Base-by-base conservation (phyloP, 2,888 invertebrate genomes). In the Synergus gifuensis region DNA sequence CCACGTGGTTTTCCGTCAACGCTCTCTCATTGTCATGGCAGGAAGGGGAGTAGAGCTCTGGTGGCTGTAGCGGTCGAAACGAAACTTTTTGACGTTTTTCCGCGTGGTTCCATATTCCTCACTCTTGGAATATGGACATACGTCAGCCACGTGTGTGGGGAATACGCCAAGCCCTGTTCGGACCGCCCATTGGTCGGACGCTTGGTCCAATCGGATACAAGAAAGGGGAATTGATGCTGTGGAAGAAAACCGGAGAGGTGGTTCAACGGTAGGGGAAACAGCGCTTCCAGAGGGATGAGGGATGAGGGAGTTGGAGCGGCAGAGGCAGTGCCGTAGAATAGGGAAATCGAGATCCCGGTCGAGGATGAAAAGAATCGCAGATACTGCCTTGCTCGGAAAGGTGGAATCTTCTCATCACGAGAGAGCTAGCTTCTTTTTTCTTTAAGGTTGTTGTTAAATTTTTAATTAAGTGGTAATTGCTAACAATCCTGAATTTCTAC, bases 71-170 rank as follows among this genome's bases (percentile, higher is more conserved):
- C 80, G 85, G 86, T 81, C 84, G 85, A 87, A 85, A 86, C 85
- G 83, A 87, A 88, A 89, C 86, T 90, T 90, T 89, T 88, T 87
- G 88, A 88, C 88, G 88, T 90, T 90, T 89, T 90, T 89, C 87
- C 87, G 88, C 87, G 85, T 85, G 86, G 84, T 85, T 87, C 54
- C 54, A 54, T 54, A 54, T 54, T 54, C 85, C 86, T 83, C 84
- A 83, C 66, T 85, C 84, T 86, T 85, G 86, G 88, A 89, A 89
- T 90, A 89, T 89, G 87, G 88, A 88, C 87, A 89, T 90, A 89
- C 88, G 88, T 89, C 87, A 87, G 88, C 91, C 90, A 90, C 91
- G 91, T 91, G 91, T 90, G 89, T 88, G 88, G 87, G 87, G 88
- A 89, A 89, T 90, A 89, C 88, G 88, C 89, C 88, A 89, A 87